Base-by-base conservation (phyloP, 2,888 invertebrate species). In the Tanypteryx hageni region DNA sequence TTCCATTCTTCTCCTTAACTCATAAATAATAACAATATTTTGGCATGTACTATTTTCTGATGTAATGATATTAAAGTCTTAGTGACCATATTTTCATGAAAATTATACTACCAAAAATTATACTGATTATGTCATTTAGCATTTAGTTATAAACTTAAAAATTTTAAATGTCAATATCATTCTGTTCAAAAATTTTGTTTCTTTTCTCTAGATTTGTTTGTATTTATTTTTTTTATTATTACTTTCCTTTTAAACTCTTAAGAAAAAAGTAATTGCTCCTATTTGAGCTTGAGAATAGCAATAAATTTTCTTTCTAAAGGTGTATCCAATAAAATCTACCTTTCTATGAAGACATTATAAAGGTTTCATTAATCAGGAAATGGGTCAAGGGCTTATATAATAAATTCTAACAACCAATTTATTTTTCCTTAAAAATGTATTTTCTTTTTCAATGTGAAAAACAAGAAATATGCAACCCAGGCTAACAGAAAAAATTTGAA, bases 391-490 rank as follows among this genome's bases (percentile, higher is more conserved):
- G 68, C 89, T 89, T n/a, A 68, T 18, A 89, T 11, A 89, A 89
- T 89, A 68, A 89, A 89, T 89, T 89, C 64, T 89, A 64, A 89
- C 89, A 89, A 89, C 89, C 61, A 68, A 64, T 89, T 89, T 31
- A 68, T 61, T 89, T 89, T 89, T 89, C 61, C 89, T 89, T 68
- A 89, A 89, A 64, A 89, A 89, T 89, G 89, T 89, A 89, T 89
- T 89, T 89, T 44, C 89, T 89, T 89, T 89, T 89, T 89, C 89
- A 89, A 89, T 89, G 44, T 89, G 89, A 89, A 89, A 89, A 89
- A 89, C 89, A 89, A 89, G 16, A 89, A 27, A 64, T 44, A 89
- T 89, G 89, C 89, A 89, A 89, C 89, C 89, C 89, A 89, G 68
- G 89, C 64, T 61, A 89, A 64, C 61, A 89, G 89, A 18, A 89